Base-by-base conservation (phyloP, 2,797 vertebrate genomes). In the Phrynocephalus guinanensis region DNA sequence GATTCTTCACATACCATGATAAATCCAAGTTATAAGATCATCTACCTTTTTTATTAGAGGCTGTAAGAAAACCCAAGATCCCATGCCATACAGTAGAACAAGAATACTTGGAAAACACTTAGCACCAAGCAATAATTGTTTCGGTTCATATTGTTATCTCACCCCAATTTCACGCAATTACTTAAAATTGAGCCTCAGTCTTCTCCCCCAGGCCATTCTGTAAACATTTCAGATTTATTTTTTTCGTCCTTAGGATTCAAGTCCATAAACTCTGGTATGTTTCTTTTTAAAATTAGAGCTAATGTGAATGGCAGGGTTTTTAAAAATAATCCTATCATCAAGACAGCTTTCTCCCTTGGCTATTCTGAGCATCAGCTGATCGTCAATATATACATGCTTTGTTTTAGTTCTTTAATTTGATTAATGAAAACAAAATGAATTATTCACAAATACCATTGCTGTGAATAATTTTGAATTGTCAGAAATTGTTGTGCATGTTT, bases 381-480 rank as follows among this genome's bases (percentile, higher is more conserved):
- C 50, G 4, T 56, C 26, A 50, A 20, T 63, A 16, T 9, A 2
- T 72, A 72, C 68, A 83, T 72, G 22, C 30, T 82, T 73, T 68
- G 60, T 30, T 77, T 68, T 44, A 44, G 38, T 44, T 44, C 38
- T 71, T 77, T 6, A 72, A 1, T 0, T 7, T 7, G 24, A 75
- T n/a, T 50, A 0, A 3, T 3, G 68, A 60, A 56, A 88, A 83
- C 11, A 48, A 38, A 20, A 3, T 26, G 26, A 0, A 48, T 30
- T 71, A 71, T 89, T 81, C 63, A 91, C 56, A 84, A 90, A 52
- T 71, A 48, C 79, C 84, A 82, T 44, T 71, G 52, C 26, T 68
- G n/a, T 75, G 30, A 83, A 28, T 26, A 63, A 68, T 67, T 84
- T 63, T 56, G 30, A 86, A 78, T 73, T 26, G n/a, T 15, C 0